Conservation (phyloP, 2,888 invertebrate genomes). For the Campoplex nolae region DNA sequence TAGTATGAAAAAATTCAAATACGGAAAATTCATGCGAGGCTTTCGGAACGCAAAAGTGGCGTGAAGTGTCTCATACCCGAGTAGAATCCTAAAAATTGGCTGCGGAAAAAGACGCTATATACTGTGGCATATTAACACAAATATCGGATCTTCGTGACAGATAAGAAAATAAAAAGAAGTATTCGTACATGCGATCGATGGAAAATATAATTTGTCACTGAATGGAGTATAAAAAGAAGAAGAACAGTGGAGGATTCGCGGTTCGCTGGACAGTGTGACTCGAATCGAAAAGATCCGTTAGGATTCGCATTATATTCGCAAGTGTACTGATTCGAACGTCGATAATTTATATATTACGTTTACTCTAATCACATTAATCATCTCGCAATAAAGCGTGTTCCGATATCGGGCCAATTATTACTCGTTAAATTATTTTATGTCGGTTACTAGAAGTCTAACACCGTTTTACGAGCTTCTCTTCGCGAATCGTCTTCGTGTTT, state of each 20-base stretch:
- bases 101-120: neutral
- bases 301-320: constrained; percentile 50
- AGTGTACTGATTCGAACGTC: constrained; percentile 33
- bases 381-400: constrained; percentile 40
- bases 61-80: neutral
- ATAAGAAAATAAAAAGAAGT: neutral
- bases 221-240: constrained; percentile 53
- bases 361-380: constrained; percentile 50
- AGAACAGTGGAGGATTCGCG: constrained; percentile 72
- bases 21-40: no score
- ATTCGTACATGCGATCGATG: constrained; percentile 48
- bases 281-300: constrained; percentile 73
- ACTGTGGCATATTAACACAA: constrained; percentile 4
- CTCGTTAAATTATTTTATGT: constrained; percentile 14
- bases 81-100: constrained; percentile 2
- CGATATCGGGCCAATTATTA: constrained; percentile 34
- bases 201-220: constrained; percentile 68
- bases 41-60: neutral
- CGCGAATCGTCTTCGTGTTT: neutral
- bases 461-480: constrained; percentile 25
- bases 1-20: neutral
- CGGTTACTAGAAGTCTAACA: constrained; percentile 39
- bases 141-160: neutral
- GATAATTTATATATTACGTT: constrained; percentile 43
- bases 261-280: constrained; percentile 73